Evolutionary conservation across 2,888 invertebrate species (phyloP), one percentile per base, ranked within the genome.

Genomic region (Limnephilus marmoratus): DNA sequence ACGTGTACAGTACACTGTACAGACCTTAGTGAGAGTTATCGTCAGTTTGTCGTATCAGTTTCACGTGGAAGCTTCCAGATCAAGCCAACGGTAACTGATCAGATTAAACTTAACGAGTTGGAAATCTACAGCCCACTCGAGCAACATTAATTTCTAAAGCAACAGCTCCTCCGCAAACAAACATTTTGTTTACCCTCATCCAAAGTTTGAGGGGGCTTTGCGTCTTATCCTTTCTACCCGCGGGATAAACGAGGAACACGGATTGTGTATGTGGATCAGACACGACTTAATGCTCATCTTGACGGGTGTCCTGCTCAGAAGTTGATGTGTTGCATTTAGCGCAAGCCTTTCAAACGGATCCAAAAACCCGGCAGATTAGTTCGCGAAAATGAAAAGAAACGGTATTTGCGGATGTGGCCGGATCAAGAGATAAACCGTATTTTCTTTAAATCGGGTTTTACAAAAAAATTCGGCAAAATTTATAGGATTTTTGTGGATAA

Each of bases 51-150:
- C 13, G 53, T 68, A 85, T 31, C 85, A 85, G 85, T 85, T 37
- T 85, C 85, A 13, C 37, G 41, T n/a, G 41, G 12, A 37, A 41
- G 85, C 24, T 24, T 85, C 41, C 12, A 85, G 85, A 85, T 85
- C 85, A 41, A 85, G 85, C 85, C 85, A 41, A 41, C 85, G 85
- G 85, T 85, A 85, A 85, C 85, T 85, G 85, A 85, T 85, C 85
- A 85, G 85, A 85, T 85, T 85, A 85, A 85, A 85, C 85, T 85
- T 85, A 85, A 85, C 85, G 85, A 85, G 85, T 85, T 85, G 85
- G 85, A 85, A 85, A 41, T 34, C 37, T 41, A 85, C 13, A 24
- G 85, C 85, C 85, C 24, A 37, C 41, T 37, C 85, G 34, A 34
- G 24, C 85, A 18, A 24, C 82, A 34, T 31, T 31, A 82, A 82